Base-by-base conservation (phyloP, 2,113 vertebrate genomes). In the Python bivittatus region DNA sequence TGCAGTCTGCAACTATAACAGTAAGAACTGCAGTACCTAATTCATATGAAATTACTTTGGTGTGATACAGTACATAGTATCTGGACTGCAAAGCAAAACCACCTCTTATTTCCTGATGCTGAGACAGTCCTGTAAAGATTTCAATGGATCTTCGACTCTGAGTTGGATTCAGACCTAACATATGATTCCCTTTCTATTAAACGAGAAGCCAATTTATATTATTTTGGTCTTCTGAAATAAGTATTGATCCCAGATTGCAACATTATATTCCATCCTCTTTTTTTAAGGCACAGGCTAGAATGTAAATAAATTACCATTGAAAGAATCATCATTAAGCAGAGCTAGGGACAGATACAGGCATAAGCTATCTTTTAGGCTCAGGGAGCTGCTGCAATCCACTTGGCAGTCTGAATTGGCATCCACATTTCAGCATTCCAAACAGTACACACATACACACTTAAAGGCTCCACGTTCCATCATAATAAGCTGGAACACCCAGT, bases 401-500 rank as follows among this genome's bases (percentile, higher is more conserved):
- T 72, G 92, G 29, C 57, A 94, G 72, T 48, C n/a, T 42, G 91
- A 60, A 0, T 0, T 84, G 23, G n/a, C 89, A 91, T 56, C 53
- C 87, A 29, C 12, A 61, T 58, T 84, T 48, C 17, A n/a, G 22
- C 29, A 93, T 94, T 17, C 68, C 86, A 5, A 91, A 84, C 61
- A 52, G 33, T 84, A 56, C 42, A 27, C 38, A 17, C 17, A 11
- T 90, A 27, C 92, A 44, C 33, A 27, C 17, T 64, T 64, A 56
- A n/a, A 20, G n/a, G 10, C 90, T 42, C 44, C 0, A 0, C 15
- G 25, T 0, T 0, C 1, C 8, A 0, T 87, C 60, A 5, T 5
- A 90, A 86, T 25, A 0, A 0, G 0, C 6, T 0, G 0, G 23
- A 93, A 53, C 42, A 64, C 91, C 86, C 0, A 0, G 54, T 86